Evolutionary conservation across 2,888 invertebrate genomes (phyloP), one percentile per base, ranked within the genome.

Genomic region (Drosophila falleni): DNA sequence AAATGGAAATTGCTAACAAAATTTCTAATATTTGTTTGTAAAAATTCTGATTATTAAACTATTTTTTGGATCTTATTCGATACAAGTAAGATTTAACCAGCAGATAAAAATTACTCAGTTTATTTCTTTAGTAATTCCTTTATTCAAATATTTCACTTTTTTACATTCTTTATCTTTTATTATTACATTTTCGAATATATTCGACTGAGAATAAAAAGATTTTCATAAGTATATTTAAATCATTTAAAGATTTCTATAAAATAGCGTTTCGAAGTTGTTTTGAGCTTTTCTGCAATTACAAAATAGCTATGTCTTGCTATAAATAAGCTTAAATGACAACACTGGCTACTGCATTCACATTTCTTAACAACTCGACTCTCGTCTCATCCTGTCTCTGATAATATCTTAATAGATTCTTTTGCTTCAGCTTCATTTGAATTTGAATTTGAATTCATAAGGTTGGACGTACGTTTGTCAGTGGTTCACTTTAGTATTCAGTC

Each of bases 321-420:
- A 39, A 39, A 39, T 9, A 9, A 10, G 39, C 39, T 39, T 16
- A 3, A 15, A 1, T 9, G n/a, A 0, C 47, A 26, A 37, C 58
- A 50, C 49, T 61, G 29, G 35, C 53, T 16, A 39, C 53, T 53
- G 78, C 65, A 61, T 59, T 68, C 59, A 41, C 74, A 53, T 69
- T 75, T 59, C 74, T 68, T 67, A 33, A 10, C 75, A 35, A 37
- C 29, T 15, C 33, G 9, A 0, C 19, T 13, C 16, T 31, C 51
- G 19, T 31, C 19, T 23, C 39, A 19, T 39, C 33, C 42, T 44
- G 61, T 53, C 69, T 44, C 61, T 84, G 82, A 89, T 89, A 87
- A 86, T 80, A 87, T 86, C 86, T 86, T 86, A 86, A 86, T 89
- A 86, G 86, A 86, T 86, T 89, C 86, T 80, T 85, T 87, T 75